A percentile compares a stretch with the other conserved stretches of the same genome.
Evolutionary conservation across 2,113 vertebrate genomes (phyloP).

Genomic region (Emydocephalus ijimae): DNA sequence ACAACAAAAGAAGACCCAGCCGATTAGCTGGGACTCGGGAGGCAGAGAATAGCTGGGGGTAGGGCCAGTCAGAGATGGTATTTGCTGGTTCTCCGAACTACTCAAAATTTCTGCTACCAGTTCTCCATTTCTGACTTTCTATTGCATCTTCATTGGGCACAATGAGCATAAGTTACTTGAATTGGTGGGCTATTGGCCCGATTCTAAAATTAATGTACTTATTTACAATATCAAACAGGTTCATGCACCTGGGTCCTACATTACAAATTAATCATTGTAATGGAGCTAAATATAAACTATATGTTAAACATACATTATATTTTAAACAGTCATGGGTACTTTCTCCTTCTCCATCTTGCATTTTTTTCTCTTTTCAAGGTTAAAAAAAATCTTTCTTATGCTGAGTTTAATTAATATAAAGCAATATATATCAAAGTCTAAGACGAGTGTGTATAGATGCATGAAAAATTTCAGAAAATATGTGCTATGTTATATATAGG

Average conservation of each 20-base stretch:
- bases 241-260: background rate
- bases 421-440: constrained; percentile 31
- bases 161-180: background rate
- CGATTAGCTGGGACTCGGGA: too few relatives aligned
- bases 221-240: background rate
- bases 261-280: background rate
- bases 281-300: background rate
- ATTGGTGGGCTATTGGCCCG: background rate
- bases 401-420: constrained; percentile 48
- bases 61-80: too few relatives aligned
- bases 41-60: too few relatives aligned
- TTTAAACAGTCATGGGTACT: background rate
- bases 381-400: constrained; percentile 41
- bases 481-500: constrained; percentile 28
- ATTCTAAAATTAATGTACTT: background rate
- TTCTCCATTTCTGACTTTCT: background rate
- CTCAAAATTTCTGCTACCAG: too few relatives aligned
- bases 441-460: background rate
- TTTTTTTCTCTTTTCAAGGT: constrained; percentile 31
- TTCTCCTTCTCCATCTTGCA: background rate
- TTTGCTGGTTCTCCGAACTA: too few relatives aligned
- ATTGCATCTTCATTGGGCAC: background rate
- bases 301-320: background rate
- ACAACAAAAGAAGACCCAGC: too few relatives aligned
- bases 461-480: constrained; percentile 32